phyloP scores from a whole-genome alignment of 2,113 vertebrate genomes.

The Trichomycterus rosablanca region DNA sequence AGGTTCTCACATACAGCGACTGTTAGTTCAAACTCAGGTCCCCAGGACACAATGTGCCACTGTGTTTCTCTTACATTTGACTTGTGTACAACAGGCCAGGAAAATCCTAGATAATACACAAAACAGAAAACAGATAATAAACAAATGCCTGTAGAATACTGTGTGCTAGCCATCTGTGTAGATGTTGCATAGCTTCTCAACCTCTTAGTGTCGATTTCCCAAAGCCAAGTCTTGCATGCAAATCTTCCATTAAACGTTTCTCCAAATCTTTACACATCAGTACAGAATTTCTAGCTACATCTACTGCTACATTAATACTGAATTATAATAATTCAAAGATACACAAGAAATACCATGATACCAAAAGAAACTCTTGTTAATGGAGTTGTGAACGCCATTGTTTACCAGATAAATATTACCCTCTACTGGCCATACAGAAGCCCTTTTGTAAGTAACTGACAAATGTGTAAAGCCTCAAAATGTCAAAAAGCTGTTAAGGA shows the following conservation, averaged over 20 bases:
- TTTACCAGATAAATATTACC: conserved; percentile 13
- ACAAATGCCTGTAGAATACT: neutral
- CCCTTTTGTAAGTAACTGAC: neutral
- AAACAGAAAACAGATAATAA: neutral
- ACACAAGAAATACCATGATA: no score
- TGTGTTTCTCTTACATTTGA: no score
- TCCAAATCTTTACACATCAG: no score
- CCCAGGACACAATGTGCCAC: no score
- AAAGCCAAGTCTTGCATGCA: neutral
- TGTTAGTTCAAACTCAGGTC: no score
- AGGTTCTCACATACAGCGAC: no score
- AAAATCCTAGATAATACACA: neutral
- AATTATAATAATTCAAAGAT: no score
- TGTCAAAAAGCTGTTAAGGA: neutral
- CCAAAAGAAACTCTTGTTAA: no score
- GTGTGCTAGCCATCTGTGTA: neutral
- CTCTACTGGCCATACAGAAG: conserved; percentile 15
- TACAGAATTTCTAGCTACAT: no score
- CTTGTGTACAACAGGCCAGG: no score
- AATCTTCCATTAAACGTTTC: neutral
- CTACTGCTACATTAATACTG: no score
- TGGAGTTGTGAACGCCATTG: neutral
- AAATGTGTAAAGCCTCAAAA: neutral
- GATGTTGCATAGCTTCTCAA: neutral
- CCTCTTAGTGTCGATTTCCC: neutral